Evolutionary conservation across 2,888 invertebrate species (phyloP), one percentile per base, ranked within the genome.

Genomic region (Rhorus exstirpatorius): DNA sequence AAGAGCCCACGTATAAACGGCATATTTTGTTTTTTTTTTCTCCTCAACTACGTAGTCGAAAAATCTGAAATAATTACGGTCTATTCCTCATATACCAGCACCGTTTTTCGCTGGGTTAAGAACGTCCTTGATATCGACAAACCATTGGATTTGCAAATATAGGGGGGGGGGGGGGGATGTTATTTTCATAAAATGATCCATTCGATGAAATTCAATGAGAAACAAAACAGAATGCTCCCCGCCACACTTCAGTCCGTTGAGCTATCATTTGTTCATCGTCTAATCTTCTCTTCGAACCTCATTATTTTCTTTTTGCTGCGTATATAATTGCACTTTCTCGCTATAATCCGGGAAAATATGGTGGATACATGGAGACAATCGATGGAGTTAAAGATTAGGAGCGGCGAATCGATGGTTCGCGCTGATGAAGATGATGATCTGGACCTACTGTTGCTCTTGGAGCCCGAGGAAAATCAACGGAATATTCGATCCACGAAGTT

Each of bases 321-420:
- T 31, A 55, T 8, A 7, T n/a, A 21, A 8, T 35, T 17, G 19
- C 44, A 31, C 14, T 26, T 31, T n/a, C n/a, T 51, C 8, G 38
- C 38, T 26, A 46, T 65, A 12, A 17, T 3, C 35, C 7, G 8
- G 4, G 17, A 0, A 74, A 41, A 67, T 8, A 60, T 72, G 67
- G 24, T 31, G 10, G 67, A 72, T 31, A 41, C 31, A n/a, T 38
- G 53, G 44, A 41, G 49, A 41, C n/a, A 26, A 65, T 67, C 67
- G 26, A 51, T 31, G 14, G 67, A 67, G 7, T 21, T 26, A n/a
- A 51, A 26, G 26, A 46, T 7, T 8, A 8, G 14, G 19, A 12
- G 38, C 26, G 41, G 26, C 17, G 21, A 74, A 6, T 8, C 19
- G 60, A 7, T 46, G 41, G 38, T 3, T 41, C 12, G 4, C 21